Evolutionary conservation across 2,888 invertebrate species (phyloP), one percentile per base, ranked within the genome.

Genomic region (Leucania comma): DNA sequence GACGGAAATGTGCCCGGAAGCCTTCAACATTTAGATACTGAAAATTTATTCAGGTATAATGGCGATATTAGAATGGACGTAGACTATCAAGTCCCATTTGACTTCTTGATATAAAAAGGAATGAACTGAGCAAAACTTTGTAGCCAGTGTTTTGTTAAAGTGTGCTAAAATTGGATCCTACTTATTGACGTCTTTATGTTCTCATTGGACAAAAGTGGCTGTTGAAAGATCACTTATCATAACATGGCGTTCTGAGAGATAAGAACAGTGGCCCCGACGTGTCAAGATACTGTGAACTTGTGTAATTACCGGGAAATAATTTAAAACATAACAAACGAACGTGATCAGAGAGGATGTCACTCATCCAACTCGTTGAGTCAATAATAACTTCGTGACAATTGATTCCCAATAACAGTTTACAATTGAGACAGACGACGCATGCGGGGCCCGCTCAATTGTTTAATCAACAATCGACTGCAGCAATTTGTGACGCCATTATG

Each of bases 401-500:
- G 95, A 93, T 95, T 95, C 93, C 93, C 95, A 95, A 95, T 96
- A 95, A 95, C 90, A 90, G 92, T 93, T 92, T 90, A 92, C 94
- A 95, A 95, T 95, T 94, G 93, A 93, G 89, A 92, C 88, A 87
- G 90, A 92, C 89, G 91, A 90, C 76, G 89, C 89, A 95, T 95
- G 95, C 95, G 95, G 95, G 95, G 69, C 90, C 90, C 90, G 88
- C 88, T 92, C 89, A 88, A 91, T 93, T 94, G 95, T 94, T 92
- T 93, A 92, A 94, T 93, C 89, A 93, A 94, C 93, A 93, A 91
- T 91, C 87, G 88, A 86, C 89, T 85, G 87, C 86, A 87, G 88
- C 90, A 90, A 90, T 90, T 91, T 89, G 89, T 91, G 90, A 91
- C 88, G 91, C 85, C 86, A 77, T 87, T 86, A 86, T 73, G 82